phyloP scores from a whole-genome alignment of 2,113 vertebrate genomes.

The Cavia porcellus region DNA sequence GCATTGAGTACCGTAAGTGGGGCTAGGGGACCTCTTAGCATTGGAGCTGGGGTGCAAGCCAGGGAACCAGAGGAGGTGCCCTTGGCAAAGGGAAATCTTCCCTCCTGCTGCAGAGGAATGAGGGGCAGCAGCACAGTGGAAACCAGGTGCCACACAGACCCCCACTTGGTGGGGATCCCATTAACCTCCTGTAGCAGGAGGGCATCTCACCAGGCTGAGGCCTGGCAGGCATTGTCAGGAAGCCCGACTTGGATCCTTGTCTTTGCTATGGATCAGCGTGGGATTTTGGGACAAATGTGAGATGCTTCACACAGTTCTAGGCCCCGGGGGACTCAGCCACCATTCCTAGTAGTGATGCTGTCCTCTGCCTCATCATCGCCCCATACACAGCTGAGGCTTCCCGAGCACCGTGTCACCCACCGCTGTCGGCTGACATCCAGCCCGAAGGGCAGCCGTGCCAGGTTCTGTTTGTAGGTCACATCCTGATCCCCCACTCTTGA shows the following conservation, averaged over 20 bases:
- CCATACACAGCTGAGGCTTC: background rate
- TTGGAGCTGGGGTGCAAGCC: background rate
- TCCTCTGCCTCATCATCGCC: background rate
- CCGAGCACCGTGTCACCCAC: background rate
- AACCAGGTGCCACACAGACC: background rate
- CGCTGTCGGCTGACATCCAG: background rate
- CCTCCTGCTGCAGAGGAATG: background rate
- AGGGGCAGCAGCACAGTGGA: background rate
- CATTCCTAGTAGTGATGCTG: background rate
- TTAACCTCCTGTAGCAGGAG: background rate
- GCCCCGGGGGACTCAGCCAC: background rate
- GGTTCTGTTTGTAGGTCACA: background rate
- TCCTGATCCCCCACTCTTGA: background rate
- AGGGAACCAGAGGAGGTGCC: background rate
- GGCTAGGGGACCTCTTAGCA: background rate
- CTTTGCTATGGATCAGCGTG: background rate
- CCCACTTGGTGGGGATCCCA: background rate
- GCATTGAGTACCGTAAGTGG: slow-evolving; percentile 97
- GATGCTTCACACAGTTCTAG: background rate
- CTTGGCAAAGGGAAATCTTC: background rate
- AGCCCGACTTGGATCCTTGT: background rate
- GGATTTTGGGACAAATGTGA: background rate
- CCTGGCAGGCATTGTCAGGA: background rate
- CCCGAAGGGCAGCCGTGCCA: background rate
- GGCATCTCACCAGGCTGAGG: background rate